Evolutionary conservation across 2,888 invertebrate genomes (phyloP), one percentile per base, ranked within the genome.

Genomic region (Azorinus chamasolen): DNA sequence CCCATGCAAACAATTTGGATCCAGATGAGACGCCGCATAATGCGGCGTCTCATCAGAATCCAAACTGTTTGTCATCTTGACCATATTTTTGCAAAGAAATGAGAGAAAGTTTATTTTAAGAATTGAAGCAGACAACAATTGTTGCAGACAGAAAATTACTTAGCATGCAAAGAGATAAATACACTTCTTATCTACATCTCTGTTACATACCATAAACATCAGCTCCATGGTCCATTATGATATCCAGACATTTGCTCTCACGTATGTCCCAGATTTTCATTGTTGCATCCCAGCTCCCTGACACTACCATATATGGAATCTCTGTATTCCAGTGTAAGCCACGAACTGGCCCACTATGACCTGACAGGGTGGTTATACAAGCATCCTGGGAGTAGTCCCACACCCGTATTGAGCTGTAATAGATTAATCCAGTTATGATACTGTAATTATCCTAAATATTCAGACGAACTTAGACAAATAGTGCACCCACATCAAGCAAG

Each of bases 171-270:
- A 37, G 4, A 57, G 24, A 32, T 32, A 10, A 32, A 32, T 32
- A 32, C 32, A 32, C 10, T 10, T 32, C 32, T 10, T n/a, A n/a
- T n/a, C 12, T n/a, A n/a, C n/a, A n/a, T n/a, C n/a, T n/a, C n/a
- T n/a, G n/a, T n/a, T 0, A 12, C 85, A 74, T 80, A 93, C 93
- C 94, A 86, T 94, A 94, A 12, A 94, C 93, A 87, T 94, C 94
- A 51, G 93, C 93, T 14, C 93, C 93, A 84, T 94, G 94, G 72
- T 93, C 93, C 24, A 88, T 72, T 12, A 93, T 83, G 2, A 88
- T 88, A 68, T 92, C 92, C 12, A 93, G 76, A 79, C 93, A 93
- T 3, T 88, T 89, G 20, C 93, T 93, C 79, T 93, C 91, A 27
- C 92, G 83, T 2, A 90, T 88, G 84, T 94, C 93, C 94, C 94